A percentile compares a stretch with the other conserved stretches of the same genome.
phyloP scores from a whole-genome alignment of 1,140 invertebrate genomes.

The Gonatopus flavifemur region DNA sequence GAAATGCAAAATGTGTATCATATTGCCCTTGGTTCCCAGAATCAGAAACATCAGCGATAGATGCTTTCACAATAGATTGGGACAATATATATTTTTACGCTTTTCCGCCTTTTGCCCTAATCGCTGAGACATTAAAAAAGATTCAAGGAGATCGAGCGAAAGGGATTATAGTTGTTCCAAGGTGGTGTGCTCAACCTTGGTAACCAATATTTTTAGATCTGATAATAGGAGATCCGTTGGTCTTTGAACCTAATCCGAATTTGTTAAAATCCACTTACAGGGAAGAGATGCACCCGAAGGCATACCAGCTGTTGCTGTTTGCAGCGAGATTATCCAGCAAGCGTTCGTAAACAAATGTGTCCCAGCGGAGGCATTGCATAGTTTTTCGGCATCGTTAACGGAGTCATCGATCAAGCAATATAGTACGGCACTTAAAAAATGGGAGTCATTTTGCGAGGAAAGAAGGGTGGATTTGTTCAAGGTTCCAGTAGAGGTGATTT shows the following conservation, averaged over 20 bases:
- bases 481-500: not conserved
- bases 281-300: constrained; percentile 20
- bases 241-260: constrained; percentile 11
- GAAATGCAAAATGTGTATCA: not conserved
- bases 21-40: not conserved
- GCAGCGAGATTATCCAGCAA: constrained; percentile 12
- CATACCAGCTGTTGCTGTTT: constrained; percentile 21
- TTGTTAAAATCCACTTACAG: constrained; percentile 23
- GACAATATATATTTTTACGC: not conserved
- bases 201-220: constrained; percentile 3
- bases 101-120: constrained; percentile 6
- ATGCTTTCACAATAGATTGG: not conserved
- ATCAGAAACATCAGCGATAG: not conserved
- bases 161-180: not conserved
- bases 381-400: not conserved
- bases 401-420: constrained; percentile 7
- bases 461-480: not conserved
- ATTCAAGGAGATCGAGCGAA: not conserved
- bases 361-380: not conserved
- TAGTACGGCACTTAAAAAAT: not conserved
- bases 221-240: constrained; percentile 10
- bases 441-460: not conserved
- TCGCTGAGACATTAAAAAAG: not conserved
- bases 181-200: constrained; percentile 14
- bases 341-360: not conserved